These are phyloP conservation scores for Drosophila mulleri DNA, from an alignment of 2,888 invertebrate species.

Conservation along the genomic window DNA sequence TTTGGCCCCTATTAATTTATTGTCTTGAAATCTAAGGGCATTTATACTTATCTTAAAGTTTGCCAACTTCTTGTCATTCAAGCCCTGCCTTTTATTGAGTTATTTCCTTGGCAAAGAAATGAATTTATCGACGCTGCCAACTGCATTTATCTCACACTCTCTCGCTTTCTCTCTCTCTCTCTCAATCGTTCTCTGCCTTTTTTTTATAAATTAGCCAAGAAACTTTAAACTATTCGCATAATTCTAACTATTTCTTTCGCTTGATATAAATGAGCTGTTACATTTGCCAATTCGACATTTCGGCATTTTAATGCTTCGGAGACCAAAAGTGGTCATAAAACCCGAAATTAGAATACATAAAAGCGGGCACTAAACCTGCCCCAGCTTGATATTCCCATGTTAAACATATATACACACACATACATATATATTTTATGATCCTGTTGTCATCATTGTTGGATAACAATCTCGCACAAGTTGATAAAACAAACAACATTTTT, in stretches of 20 bases:
- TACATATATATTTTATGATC: constrained; percentile 39
- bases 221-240: constrained; percentile 38
- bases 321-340: constrained; percentile 36
- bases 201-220: constrained; percentile 65
- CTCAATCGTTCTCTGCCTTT: neutral
- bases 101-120: constrained; percentile 62
- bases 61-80: constrained; percentile 78
- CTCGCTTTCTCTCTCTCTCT: neutral
- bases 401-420: constrained; percentile 14
- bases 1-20: constrained; percentile 63
- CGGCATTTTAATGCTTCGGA: constrained; percentile 26
- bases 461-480: constrained; percentile 38
- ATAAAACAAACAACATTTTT: constrained; percentile 31
- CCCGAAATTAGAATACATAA: constrained; percentile 51
- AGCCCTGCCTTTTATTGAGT: constrained; percentile 66
- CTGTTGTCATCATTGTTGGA: constrained; percentile 16
- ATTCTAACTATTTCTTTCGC: constrained; percentile 31
- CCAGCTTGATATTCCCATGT: constrained; percentile 21
- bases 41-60: constrained; percentile 68
- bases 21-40: constrained; percentile 63
- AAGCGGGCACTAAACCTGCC: constrained; percentile 28
- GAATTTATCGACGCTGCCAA: constrained; percentile 56
- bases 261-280: constrained; percentile 46
- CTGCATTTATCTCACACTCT: constrained; percentile 25
- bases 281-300: constrained; percentile 29